A percentile compares a stretch with the other conserved stretches of the same genome.
These are phyloP conservation scores for Oscheius sp. DNA, from an alignment of 2,888 invertebrate genomes.

Conservation along the genomic window DNA sequence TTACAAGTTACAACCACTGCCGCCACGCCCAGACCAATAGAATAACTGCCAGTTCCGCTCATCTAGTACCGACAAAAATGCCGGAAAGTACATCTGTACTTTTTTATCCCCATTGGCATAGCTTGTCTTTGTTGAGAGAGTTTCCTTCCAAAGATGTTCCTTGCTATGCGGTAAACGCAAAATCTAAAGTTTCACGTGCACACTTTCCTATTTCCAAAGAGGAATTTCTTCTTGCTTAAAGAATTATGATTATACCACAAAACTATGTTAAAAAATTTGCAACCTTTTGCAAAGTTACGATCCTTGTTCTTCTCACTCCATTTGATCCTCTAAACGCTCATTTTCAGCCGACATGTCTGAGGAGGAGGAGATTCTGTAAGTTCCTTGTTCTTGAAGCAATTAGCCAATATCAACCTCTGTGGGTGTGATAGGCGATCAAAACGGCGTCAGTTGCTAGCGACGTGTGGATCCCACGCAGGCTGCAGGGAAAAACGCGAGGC, in stretches of 20 bases:
- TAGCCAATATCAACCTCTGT: constrained; percentile 5
- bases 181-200: too few relatives aligned
- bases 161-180: neutral
- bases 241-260: too few relatives aligned
- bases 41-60: constrained; percentile 31
- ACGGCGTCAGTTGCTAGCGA: constrained; percentile 26
- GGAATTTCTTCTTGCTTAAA: too few relatives aligned
- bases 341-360: constrained; percentile 58
- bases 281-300: too few relatives aligned
- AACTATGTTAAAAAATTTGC: too few relatives aligned
- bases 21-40: constrained; percentile 35
- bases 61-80: constrained; percentile 6
- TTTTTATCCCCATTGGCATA: constrained; percentile 1
- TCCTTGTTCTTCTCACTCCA: neutral
- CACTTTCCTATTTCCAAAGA: too few relatives aligned
- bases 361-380: constrained; percentile 66
- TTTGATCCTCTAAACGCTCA: neutral
- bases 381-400: constrained; percentile 21
- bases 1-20: constrained; percentile 37
- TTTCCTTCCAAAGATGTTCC: neutral
- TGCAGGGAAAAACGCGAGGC: constrained; percentile 8
- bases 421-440: constrained; percentile 11
- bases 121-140: neutral
- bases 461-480: constrained; percentile 27
- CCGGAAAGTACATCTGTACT: neutral